These are phyloP conservation scores for Ooceraea biroi DNA, from an alignment of 1,140 invertebrate genomes.

Conservation along the genomic window DNA sequence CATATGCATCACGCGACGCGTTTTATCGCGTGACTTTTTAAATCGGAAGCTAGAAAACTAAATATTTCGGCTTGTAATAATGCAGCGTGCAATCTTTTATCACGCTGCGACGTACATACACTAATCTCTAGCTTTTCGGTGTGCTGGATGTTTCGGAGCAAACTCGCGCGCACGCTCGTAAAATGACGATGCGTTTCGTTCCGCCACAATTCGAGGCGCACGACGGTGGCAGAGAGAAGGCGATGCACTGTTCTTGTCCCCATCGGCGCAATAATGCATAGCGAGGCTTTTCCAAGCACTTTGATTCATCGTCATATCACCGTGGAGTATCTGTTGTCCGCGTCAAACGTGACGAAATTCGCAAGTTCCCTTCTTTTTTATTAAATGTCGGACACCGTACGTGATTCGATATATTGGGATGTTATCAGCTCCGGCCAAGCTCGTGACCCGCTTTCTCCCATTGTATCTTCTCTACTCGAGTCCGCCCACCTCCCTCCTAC, in stretches of 20 bases:
- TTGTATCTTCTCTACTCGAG: conserved; percentile 14
- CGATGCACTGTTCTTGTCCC: no score
- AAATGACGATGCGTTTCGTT: no score
- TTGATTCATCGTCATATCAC: background rate
- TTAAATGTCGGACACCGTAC: conserved; percentile 60
- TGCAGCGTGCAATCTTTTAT: background rate
- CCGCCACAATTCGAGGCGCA: no score
- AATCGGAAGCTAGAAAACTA: background rate
- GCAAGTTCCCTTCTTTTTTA: conserved; percentile 38
- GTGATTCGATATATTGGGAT: conserved; percentile 55
- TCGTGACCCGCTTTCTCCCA: conserved; percentile 57
- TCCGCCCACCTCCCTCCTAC: no score
- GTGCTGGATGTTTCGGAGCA: no score
- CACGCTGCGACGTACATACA: no score
- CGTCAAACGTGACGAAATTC: conserved; percentile 49
- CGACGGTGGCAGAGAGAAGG: no score
- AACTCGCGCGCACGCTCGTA: no score
- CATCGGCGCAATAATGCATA: no score
- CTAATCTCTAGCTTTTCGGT: no score
- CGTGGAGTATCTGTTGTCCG: conserved; percentile 10
- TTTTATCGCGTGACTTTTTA: background rate
- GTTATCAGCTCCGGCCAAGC: conserved; percentile 50
- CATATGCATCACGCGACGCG: background rate
- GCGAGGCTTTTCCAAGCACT: no score
- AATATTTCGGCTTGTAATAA: background rate